These are phyloP conservation scores for Alca torda DNA, from an alignment of 2,797 vertebrate genomes.

Conservation along the genomic window DNA sequence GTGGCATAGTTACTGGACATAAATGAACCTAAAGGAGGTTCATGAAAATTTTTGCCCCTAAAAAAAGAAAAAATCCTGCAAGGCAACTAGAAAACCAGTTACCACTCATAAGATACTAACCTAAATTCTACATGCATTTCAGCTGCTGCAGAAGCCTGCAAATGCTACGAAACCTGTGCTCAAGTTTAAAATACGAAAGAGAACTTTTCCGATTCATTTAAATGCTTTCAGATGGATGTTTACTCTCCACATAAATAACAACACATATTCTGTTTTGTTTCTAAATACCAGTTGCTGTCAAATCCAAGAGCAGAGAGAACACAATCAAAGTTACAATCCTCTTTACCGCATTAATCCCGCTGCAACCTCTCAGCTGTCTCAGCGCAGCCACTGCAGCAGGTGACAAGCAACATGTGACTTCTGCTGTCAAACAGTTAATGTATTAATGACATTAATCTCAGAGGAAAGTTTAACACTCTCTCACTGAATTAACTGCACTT, in stretches of 20 bases:
- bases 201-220: background rate
- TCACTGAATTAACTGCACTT: background rate
- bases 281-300: conserved; percentile 12
- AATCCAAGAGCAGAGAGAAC: background rate
- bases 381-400: background rate
- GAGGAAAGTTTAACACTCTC: background rate
- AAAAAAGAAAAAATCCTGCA: background rate
- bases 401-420: conserved; percentile 12
- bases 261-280: background rate
- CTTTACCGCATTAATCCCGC: background rate
- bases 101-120: background rate
- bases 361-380: conserved; percentile 9
- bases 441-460: background rate
- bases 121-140: background rate
- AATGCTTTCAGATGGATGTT: background rate
- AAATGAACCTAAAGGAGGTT: background rate
- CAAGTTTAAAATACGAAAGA: background rate
- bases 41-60: background rate
- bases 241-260: background rate
- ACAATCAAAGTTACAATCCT: conserved; percentile 16
- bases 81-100: background rate
- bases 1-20: background rate
- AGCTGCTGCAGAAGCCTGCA: background rate
- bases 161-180: background rate
- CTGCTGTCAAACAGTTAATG: conserved; percentile 4